These are phyloP conservation scores for Eupithecia abbreviata DNA, from an alignment of 2,888 invertebrate genomes.

Conservation along the genomic window DNA sequence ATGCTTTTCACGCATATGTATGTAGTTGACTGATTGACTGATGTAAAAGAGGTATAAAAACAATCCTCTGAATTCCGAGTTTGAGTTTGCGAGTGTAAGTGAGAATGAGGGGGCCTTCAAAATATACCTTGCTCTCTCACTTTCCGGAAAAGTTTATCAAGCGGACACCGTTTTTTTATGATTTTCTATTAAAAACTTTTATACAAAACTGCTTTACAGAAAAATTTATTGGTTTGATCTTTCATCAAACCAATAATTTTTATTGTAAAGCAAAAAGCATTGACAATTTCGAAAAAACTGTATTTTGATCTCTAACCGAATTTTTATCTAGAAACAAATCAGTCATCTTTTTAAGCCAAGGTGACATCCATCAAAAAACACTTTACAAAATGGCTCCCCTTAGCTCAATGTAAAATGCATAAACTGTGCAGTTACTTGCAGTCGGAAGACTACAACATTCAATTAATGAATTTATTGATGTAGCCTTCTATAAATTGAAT, in stretches of 20 bases:
- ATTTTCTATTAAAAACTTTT: neutral
- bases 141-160: no score
- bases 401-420: constrained; percentile 36
- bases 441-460: constrained; percentile 27
- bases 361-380: constrained; percentile 6
- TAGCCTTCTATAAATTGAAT: constrained; percentile 12
- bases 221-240: no score
- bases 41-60: neutral
- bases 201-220: neutral
- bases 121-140: no score
- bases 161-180: neutral
- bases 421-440: constrained; percentile 20
- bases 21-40: neutral
- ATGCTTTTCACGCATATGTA: no score
- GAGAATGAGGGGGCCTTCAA: no score
- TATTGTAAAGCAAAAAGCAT: no score
- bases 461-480: constrained; percentile 44
- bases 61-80: neutral
- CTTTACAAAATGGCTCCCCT: constrained; percentile 8
- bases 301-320: neutral
- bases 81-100: no score
- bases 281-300: no score
- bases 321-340: neutral
- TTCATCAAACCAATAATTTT: no score
- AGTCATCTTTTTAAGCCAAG: neutral